Percentiles rank a stretch among this genome's conserved stretches.
Evolutionary conservation across 2,888 invertebrate species (phyloP).

Genomic region (Tillus elongatus): DNA sequence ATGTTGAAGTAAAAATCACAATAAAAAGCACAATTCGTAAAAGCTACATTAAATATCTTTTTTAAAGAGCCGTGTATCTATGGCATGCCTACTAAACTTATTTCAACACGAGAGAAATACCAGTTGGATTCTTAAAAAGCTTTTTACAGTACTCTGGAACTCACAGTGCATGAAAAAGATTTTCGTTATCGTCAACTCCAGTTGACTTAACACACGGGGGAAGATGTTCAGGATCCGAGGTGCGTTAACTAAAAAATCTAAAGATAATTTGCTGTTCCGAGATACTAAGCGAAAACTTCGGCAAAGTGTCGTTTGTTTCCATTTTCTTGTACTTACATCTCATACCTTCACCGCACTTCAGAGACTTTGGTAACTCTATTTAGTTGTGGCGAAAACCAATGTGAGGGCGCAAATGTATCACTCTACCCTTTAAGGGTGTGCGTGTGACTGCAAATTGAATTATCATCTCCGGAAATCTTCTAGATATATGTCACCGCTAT

Average conservation of each 20-base stretch:
- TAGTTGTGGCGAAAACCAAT: too few relatives aligned
- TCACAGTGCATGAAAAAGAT: constrained; percentile 1
- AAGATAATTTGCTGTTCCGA: constrained; percentile 1
- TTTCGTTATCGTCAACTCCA: constrained; percentile 3
- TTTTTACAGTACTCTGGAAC: neutral
- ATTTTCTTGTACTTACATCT: neutral
- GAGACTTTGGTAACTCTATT: constrained; percentile 1
- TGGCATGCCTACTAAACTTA: too few relatives aligned
- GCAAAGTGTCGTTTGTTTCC: neutral
- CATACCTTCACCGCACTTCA: neutral
- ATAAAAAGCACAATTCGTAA: too few relatives aligned
- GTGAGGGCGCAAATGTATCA: too few relatives aligned
- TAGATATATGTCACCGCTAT: too few relatives aligned
- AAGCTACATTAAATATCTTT: too few relatives aligned
- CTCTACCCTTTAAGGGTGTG: too few relatives aligned
- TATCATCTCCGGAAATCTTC: too few relatives aligned
- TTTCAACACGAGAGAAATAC: too few relatives aligned
- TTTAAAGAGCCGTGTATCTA: too few relatives aligned
- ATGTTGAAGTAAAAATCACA: too few relatives aligned
- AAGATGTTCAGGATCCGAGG: constrained; percentile 1
- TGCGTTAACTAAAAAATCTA: constrained; percentile 1
- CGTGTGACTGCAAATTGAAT: too few relatives aligned
- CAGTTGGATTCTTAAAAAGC: constrained; percentile 1
- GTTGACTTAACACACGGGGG: neutral
- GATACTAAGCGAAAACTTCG: constrained; percentile 1